Base-by-base conservation (phyloP, 2,888 invertebrate genomes). In the Lasioglossum lativentre region DNA sequence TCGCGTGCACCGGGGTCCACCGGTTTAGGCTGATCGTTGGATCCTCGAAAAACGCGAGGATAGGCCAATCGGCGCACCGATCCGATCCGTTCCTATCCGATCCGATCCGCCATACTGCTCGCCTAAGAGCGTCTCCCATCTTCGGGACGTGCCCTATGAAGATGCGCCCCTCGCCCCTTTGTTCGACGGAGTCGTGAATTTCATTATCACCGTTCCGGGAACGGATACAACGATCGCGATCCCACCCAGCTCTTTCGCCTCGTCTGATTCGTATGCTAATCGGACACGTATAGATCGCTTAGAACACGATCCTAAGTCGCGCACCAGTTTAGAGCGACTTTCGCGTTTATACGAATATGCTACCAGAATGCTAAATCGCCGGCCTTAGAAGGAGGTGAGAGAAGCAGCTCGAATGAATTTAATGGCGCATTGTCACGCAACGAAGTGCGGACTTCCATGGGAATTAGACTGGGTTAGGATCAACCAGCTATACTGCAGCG, bases 181-280 rank as follows among this genome's bases (percentile, higher is more conserved):
- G 88, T 88, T 66, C 75, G 78, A 8, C 72, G 45, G 4, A 45
- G 40, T 85, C 75, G 90, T 89, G 89, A 89, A 88, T 89, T 88
- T 86, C 82, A 88, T 89, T 88, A 86, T 40, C 86, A 52, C 80
- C 80, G 56, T 42, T 23, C 6, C 71, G 23, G 23, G 23, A 86
- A 74, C 63, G 38, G 76, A 76, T 30, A 59, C 27, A 38, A 52
- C 66, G 30, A 63, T 30, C 63, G 6, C 38, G 68, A 34, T 16
- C 42, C 76, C 52, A 30, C 68, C 68, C n/a, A 30, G 38, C 19
- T 27, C 30, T 52, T 30, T 30, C 16, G 27, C 16, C 59, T 59
- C 5, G 59, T 30, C 59, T 2, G 27, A 79, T 86, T 81, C 75
- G 77, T 73, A 78, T 86, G 86, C 27, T 78, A 81, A 86, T 81